Evolutionary conservation across 2,888 invertebrate genomes (phyloP).

Genomic region (Ellobium chinense): DNA sequence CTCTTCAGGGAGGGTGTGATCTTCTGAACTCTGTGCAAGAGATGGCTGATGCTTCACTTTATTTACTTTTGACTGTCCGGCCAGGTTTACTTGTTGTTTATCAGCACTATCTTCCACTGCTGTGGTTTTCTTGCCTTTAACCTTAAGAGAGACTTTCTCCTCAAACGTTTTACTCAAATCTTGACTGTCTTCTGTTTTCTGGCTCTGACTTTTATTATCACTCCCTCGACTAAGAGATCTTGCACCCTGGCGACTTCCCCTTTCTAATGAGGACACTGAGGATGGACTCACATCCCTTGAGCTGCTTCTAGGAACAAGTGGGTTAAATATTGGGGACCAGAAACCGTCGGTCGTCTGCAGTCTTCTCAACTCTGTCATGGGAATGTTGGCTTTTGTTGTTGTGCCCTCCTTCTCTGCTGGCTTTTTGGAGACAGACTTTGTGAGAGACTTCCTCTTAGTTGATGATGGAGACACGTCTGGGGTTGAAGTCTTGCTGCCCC

Average conservation of each 20-base stretch:
- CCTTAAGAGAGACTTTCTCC: too few relatives aligned
- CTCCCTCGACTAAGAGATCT: not conserved
- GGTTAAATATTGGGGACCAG: not conserved
- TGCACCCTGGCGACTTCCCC: not conserved
- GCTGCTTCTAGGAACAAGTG: not conserved
- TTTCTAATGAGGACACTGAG: constrained; percentile 26
- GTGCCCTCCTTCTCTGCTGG: not conserved
- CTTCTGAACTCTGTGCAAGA: too few relatives aligned
- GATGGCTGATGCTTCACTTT: too few relatives aligned
- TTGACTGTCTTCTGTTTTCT: too few relatives aligned
- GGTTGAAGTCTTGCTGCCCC: constrained; percentile 18
- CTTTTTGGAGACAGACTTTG: not conserved
- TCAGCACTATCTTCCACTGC: too few relatives aligned
- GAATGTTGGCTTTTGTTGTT: not conserved
- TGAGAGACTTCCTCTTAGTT: not conserved
- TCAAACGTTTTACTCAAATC: too few relatives aligned
- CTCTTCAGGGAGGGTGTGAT: not conserved
- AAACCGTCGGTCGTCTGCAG: constrained; percentile 44
- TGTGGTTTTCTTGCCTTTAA: too few relatives aligned
- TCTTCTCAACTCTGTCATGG: constrained; percentile 18
- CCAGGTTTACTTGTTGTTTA: too few relatives aligned
- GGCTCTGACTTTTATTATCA: not conserved
- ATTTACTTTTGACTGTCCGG: too few relatives aligned
- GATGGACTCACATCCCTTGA: constrained; percentile 37
- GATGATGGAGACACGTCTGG: constrained; percentile 24